Evolutionary conservation across 1,140 invertebrate species (phyloP).

Genomic region (Leptinotarsa lineolata): DNA sequence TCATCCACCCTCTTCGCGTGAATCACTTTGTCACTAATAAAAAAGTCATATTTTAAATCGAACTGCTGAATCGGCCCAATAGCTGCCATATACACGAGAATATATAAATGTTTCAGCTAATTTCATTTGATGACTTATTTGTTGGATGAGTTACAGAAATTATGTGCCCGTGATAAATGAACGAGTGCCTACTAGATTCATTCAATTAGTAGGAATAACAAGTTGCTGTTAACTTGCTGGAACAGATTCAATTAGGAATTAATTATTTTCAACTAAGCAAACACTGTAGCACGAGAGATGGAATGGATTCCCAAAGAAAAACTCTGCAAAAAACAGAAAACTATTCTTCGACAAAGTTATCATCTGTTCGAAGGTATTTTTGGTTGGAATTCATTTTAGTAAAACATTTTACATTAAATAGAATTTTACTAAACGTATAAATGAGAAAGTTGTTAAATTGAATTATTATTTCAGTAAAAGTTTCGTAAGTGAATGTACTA

Average conservation of each 20-base stretch:
- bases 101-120: slow-evolving; percentile 20
- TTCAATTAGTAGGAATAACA: slow-evolving; percentile 18
- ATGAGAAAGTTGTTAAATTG: too few relatives aligned
- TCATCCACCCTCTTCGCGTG: slow-evolving; percentile 21
- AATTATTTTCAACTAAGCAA: slow-evolving; percentile 3
- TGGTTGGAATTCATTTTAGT: too few relatives aligned
- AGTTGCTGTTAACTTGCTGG: slow-evolving; percentile 7
- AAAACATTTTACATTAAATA: too few relatives aligned
- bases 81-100: slow-evolving; percentile 8
- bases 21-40: slow-evolving; percentile 21
- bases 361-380: too few relatives aligned
- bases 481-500: too few relatives aligned
- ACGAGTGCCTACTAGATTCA: slow-evolving; percentile 12
- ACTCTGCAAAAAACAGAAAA: neutral
- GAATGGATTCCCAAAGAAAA: neutral
- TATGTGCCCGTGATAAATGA: neutral
- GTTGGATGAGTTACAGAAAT: slow-evolving; percentile 4
- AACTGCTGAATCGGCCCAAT: slow-evolving; percentile 14
- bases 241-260: slow-evolving; percentile 2
- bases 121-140: slow-evolving; percentile 17
- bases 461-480: too few relatives aligned
- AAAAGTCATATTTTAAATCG: slow-evolving; percentile 21
- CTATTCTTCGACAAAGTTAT: too few relatives aligned
- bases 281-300: neutral
- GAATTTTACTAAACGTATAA: too few relatives aligned